Conservation (phyloP, 2,113 vertebrate species). For the Dicrurus megarhynchus region DNA sequence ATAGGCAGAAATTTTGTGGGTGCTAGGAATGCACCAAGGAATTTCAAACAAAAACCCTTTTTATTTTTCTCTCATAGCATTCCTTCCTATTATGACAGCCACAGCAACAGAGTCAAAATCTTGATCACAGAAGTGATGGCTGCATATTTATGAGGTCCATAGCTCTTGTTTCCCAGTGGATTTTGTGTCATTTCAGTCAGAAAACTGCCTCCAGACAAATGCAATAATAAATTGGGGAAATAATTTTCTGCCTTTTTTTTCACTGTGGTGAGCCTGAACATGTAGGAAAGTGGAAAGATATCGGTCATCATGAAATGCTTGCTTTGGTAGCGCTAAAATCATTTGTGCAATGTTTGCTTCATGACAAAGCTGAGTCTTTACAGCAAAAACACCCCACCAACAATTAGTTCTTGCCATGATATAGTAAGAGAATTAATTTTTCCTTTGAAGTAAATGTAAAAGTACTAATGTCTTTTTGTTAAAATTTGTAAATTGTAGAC, state of each 20-base stretch:
- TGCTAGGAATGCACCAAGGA: conserved; percentile 8
- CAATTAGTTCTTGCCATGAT: not conserved
- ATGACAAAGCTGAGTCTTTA: not conserved
- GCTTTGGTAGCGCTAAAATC: not conserved
- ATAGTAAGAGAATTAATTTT: not conserved
- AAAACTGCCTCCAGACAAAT: conserved; percentile 70
- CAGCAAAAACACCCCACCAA: not conserved
- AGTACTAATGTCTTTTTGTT: not conserved
- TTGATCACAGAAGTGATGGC: conserved; percentile 52
- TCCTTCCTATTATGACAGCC: conserved; percentile 68
- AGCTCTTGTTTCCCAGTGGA: conserved; percentile 62
- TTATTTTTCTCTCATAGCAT: not conserved
- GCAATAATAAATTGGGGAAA: conserved; percentile 64
- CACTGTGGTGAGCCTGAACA: conserved; percentile 16
- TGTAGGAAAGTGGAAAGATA: conserved; percentile 25
- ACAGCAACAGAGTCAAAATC: conserved; percentile 56
- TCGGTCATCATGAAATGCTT: conserved; percentile 17
- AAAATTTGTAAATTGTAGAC: not conserved
- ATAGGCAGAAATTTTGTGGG: conserved; percentile 27
- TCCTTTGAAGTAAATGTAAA: not conserved
- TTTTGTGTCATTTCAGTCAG: conserved; percentile 72
- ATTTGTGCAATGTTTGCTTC: not conserved
- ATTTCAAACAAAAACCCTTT: conserved; percentile 46
- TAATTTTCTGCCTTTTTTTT: conserved; percentile 36
- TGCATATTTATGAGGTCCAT: conserved; percentile 62